Evolutionary conservation across 1,140 invertebrate genomes (phyloP).

Genomic region (Neocloeon triangulifer): DNA sequence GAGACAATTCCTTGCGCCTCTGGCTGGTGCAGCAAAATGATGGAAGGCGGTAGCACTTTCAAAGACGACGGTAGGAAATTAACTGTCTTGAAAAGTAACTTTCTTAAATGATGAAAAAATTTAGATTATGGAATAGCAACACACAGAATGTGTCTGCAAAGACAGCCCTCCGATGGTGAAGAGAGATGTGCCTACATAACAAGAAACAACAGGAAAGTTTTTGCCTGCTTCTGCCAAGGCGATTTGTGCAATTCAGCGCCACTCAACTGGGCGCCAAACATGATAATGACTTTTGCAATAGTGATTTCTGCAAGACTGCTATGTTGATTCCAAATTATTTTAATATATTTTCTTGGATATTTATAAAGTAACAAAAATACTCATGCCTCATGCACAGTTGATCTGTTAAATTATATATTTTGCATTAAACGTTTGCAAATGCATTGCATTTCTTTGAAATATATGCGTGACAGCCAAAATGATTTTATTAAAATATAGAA

Average conservation of each 20-base stretch:
- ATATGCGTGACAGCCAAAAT: too few relatives aligned
- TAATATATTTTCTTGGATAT: too few relatives aligned
- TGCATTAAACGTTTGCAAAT: too few relatives aligned
- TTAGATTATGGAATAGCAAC: constrained; percentile 70
- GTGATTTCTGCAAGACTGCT: too few relatives aligned
- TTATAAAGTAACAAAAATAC: too few relatives aligned
- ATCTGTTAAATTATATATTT: too few relatives aligned
- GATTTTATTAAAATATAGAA: too few relatives aligned
- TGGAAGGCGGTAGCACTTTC: constrained; percentile 46
- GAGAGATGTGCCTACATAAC: constrained; percentile 69
- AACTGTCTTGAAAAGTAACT: not conserved
- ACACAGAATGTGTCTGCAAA: constrained; percentile 62
- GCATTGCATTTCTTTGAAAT: too few relatives aligned
- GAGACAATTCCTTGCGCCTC: constrained; percentile 62
- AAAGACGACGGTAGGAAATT: constrained; percentile 29
- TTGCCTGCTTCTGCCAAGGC: constrained; percentile 81
- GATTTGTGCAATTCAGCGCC: constrained; percentile 53
- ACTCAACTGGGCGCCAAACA: too few relatives aligned
- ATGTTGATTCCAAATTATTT: too few relatives aligned
- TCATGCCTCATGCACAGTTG: too few relatives aligned
- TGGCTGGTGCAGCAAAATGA: constrained; percentile 80
- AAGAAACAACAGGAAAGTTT: constrained; percentile 55
- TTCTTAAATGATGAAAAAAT: constrained; percentile 8
- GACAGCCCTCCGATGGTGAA: constrained; percentile 64
- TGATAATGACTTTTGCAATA: too few relatives aligned